phyloP scores from a whole-genome alignment of 2,888 invertebrate species.

The Embidobia sp. region DNA sequence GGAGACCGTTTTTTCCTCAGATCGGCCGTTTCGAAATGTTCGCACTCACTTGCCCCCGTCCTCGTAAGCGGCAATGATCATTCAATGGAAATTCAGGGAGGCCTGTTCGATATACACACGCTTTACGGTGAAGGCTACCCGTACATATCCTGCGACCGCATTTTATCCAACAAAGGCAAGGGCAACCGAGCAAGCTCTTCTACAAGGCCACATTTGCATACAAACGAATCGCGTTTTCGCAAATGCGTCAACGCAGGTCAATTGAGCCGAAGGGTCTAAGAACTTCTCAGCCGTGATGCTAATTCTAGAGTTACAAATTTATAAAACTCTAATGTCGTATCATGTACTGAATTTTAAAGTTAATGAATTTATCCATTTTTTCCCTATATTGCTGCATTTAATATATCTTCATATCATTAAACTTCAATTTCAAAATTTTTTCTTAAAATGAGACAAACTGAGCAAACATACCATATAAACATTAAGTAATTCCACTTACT shows the following conservation, averaged over 20 bases:
- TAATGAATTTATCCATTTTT: neutral
- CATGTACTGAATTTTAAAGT: neutral
- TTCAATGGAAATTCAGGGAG: conserved; percentile 72
- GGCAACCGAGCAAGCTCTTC: conserved; percentile 64
- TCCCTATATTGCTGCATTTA: no score
- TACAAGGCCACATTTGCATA: conserved; percentile 73
- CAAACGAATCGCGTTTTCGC: conserved; percentile 70
- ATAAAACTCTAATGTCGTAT: conserved; percentile 1
- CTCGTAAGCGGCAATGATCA: conserved; percentile 69
- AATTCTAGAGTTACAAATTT: conserved; percentile 7
- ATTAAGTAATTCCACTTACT: no score
- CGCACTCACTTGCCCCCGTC: no score
- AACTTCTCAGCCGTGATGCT: conserved; percentile 8
- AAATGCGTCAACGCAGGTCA: conserved; percentile 52
- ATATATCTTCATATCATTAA: no score
- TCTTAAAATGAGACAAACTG: no score
- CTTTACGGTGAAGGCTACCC: conserved; percentile 64
- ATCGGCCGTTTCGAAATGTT: conserved; percentile 25
- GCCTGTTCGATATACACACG: conserved; percentile 67
- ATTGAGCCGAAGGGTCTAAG: conserved; percentile 14
- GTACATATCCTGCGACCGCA: conserved; percentile 62
- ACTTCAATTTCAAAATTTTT: no score
- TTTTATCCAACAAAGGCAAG: conserved; percentile 70
- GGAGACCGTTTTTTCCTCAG: conserved; percentile 2
- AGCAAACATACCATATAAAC: no score